Base-by-base conservation (phyloP, 2,888 invertebrate species). In the Melipona bicolor region DNA sequence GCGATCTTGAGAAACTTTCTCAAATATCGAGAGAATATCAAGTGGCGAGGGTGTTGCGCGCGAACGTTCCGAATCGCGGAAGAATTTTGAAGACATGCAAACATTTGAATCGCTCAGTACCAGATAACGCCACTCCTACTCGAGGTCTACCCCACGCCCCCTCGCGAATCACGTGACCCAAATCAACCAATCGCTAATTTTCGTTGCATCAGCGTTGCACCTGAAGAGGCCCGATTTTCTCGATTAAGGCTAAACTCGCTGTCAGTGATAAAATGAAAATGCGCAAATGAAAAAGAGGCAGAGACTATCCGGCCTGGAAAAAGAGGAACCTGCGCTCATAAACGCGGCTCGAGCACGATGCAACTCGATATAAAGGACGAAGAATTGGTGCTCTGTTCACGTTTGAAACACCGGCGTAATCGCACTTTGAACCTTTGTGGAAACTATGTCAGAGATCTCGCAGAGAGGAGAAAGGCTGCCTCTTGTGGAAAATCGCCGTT, bases 241-340 rank as follows among this genome's bases (percentile, higher is more conserved):
- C 1, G 27, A 1, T 27, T 27, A 27, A n/a, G n/a, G 27, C 27
- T 27, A 27, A 27, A 27, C 1, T 27, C 27, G 1, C 27, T 27
- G 1, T 27, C 27, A 27, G 27, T 27, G 27, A 27, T 27, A 27
- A 27, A 93, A 92, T 92, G 92, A 90, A 92, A 93, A 93, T 93
- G 86, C 83, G 81, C 83, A 81, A 84, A 77, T 77, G 70, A 67
- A 80, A 69, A 68, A 75, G 85, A 82, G 75, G 9, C 9, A 43
- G 79, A 59, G 68, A 73, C 68, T 70, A 76, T 27, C 61, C 11
- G 32, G 11, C 62, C 62, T 36, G 43, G 82, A 71, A 83, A 81
- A 80, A 78, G 81, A 84, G 83, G 84, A 62, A 83, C 64, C 69
- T 77, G 86, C 67, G 86, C 87, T 90, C 90, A 87, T 91, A 89